Base-by-base conservation (phyloP, 2,888 invertebrate species). In the Tachystola acroxantha region DNA sequence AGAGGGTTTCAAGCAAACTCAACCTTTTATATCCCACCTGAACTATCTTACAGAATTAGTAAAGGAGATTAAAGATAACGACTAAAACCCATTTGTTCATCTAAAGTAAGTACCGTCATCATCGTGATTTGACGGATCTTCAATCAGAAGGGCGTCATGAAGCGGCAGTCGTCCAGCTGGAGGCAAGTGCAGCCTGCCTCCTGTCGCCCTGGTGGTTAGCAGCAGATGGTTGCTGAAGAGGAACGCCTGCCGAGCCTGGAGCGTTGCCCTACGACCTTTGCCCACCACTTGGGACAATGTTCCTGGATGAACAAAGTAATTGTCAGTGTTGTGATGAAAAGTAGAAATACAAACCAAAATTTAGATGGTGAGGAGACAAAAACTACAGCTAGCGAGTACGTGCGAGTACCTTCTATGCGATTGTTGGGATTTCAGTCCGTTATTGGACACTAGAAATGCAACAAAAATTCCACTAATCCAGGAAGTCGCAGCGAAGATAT, bases 181-280 rank as follows among this genome's bases (percentile, higher is more conserved):
- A n/a, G 94, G 93, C 12, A 97, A 88, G 72, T 96, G 96, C n/a
- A 97, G 89, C 39, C 95, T 89, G 3, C 96, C 96, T 38, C 93
- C 95, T 1, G 94, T 90, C 0, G 94, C 92, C 37, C 93, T 89
- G 2, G 94, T 96, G 1, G 96, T 94, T 32, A 96, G 88, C 46
- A 97, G 91, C 49, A 96, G 88, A 71, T 96, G 95, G 86, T 96
- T 96, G 44, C 96, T 96, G 82, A 97, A 97, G 11, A 97, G 89
- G 67, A 95, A 97, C 48, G 96, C 96, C 68, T 96, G 96, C 0
- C 96, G 88, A 4, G 85, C 62, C 37, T 86, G 86, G 6, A 81
- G 53, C 0, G 65, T 56, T 0, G 85, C 82, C 1, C 85, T 68
- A 0, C 88, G 82, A 2, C 88, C 88, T 42, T 88, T 87, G 16